Base-by-base conservation (phyloP, 1,140 invertebrate genomes). In the Anastatus disparis region DNA sequence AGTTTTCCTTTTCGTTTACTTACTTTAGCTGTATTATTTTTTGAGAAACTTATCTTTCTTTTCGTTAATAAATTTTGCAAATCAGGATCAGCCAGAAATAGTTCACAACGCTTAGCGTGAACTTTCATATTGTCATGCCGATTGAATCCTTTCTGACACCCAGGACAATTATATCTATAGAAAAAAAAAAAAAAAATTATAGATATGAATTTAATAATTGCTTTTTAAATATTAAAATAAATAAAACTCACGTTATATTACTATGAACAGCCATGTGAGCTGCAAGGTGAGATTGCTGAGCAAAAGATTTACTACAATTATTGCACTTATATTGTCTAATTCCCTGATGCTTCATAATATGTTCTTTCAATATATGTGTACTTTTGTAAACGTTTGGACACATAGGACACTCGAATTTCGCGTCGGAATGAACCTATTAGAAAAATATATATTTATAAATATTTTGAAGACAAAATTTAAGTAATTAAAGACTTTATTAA, bases 121-220 rank as follows among this genome's bases (percentile, higher is more conserved):
- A 77, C 76, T 44, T 81, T 81, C 80, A 82, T 81, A 58, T 82
- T 82, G 40, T 82, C 81, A 1, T 76, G 76, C 6, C 80, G 75
- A 74, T 82, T 82, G 40, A 81, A 81, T 12, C 73, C 38, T 56
- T 74, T 77, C 13, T 74, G 26, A 50, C 81, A 82, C 13, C 76
- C 78, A 12, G 78, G 76, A 53, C 80, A 82, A 56, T 73, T 56
- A 44, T 71, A 82, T 65, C 81, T 81, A 24, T 10, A 17, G 42
- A 40, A 22, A 72, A 71, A 70, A 26, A 20, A 31, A 42, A 13
- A 58, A 58, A 48, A 48, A 40, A 3, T n/a, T 40, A 13, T 17
- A 6, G 26, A 66, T 29, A 31, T n/a, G 3, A 29, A 53, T 35
- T 1, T 17, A 70, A n/a, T 46, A 56, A 42, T 38, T 22, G n/a